Evolutionary conservation across 2,797 vertebrate species (phyloP), one percentile per base, ranked within the genome.

Genomic region (Phylloscopus collybita): DNA sequence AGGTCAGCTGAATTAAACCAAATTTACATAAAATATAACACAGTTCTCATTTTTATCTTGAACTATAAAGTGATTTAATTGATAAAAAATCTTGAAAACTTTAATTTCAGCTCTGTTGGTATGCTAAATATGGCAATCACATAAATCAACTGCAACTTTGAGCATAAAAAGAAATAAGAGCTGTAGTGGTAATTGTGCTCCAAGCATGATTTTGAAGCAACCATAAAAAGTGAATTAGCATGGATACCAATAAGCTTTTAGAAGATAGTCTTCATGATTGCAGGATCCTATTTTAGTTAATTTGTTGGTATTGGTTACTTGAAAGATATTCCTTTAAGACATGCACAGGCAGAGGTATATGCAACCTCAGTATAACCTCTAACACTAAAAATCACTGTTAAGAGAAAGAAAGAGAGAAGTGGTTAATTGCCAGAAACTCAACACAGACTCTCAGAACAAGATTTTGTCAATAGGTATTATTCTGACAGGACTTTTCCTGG

Each of bases 351-450:
- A 93, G 20, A 80, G 45, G 13, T 61, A 71, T 72, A 27, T 29
- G 85, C 96, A 96, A 73, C 22, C 51, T 93, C 86, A 85, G 38
- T 78, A 38, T 18, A 53, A 71, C 18, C 18, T 45, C 57, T 38
- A 16, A 67, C 59, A 93, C 84, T 84, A 66, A 95, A 94, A 93
- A 61, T 94, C 76, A 84, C 22, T 82, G 50, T 70, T 40, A 40
- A 40, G 40, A 60, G 34, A 81, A 94, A 92, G 23, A 88, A 60
- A 92, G 36, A 59, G 11, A 62, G n/a, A 44, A 79, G 26, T 51
- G 18, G 22, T 49, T 95, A 95, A 93, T 49, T 90, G 32, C 74
- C 36, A 81, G 89, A 85, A 67, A 51, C 23, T 72, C 45, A 92
- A 40, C n/a, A 60, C 17, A 82, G 36, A 15, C 67, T 90, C 72